Conservation (phyloP, 30 jellyfish, hydroid and myxozoan species). For the Turritopsis rubra region DNA sequence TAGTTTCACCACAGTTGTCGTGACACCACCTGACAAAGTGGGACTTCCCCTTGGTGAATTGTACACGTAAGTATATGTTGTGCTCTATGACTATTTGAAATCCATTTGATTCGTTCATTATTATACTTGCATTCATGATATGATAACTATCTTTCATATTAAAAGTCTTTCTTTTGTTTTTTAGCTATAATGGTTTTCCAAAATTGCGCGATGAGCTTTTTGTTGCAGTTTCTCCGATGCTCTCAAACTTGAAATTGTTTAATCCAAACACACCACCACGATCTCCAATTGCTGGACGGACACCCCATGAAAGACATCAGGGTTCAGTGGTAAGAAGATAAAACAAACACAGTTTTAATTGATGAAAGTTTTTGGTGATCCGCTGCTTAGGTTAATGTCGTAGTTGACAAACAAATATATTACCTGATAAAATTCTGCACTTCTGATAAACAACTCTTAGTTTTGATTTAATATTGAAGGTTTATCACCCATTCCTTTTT, state of each 20-base stretch:
- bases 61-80: conserved; percentile 49
- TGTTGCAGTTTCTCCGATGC: conserved; percentile 30
- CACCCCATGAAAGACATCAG: conserved; percentile 74
- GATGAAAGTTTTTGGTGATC: too few relatives aligned
- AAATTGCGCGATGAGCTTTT: conserved; percentile 65
- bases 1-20: conserved; percentile 80
- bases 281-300: conserved; percentile 89
- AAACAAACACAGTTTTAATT: background rate
- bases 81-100: background rate
- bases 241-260: conserved; percentile 24
- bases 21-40: conserved; percentile 81
- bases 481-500: too few relatives aligned
- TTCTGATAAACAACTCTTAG: too few relatives aligned
- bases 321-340: conserved; percentile 73
- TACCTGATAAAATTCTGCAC: too few relatives aligned
- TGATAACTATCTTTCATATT: too few relatives aligned
- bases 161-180: too few relatives aligned
- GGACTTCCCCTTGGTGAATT: conserved; percentile 74
- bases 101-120: too few relatives aligned
- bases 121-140: too few relatives aligned
- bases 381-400: too few relatives aligned
- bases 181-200: conserved; percentile 81
- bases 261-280: conserved; percentile 72
- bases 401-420: too few relatives aligned
- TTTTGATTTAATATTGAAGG: too few relatives aligned